These are phyloP conservation scores for Ptilodon capucinus DNA, from an alignment of 2,888 invertebrate species.

Conservation along the genomic window DNA sequence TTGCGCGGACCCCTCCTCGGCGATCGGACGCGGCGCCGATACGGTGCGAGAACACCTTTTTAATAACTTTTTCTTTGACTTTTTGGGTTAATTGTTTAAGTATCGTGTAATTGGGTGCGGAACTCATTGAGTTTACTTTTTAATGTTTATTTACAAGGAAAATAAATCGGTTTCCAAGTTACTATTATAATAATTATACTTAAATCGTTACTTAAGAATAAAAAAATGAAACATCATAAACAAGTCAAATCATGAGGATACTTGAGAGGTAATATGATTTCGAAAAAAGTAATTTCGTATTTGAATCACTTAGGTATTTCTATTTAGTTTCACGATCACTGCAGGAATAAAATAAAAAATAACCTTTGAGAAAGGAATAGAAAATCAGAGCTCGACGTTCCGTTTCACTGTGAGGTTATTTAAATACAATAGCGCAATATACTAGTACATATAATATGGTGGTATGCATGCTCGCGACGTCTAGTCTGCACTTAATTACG, in stretches of 20 bases:
- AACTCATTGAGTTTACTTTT: neutral
- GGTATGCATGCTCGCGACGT: slow-evolving; percentile 1
- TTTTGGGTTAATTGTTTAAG: neutral
- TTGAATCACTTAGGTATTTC: neutral
- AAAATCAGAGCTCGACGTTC: neutral
- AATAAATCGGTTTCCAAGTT: too few relatives aligned
- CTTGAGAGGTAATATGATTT: too few relatives aligned
- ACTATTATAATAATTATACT: too few relatives aligned
- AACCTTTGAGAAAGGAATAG: neutral
- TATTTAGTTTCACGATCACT: neutral
- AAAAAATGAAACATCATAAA: too few relatives aligned
- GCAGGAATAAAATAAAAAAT: too few relatives aligned
- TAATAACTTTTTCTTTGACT: neutral
- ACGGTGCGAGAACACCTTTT: slow-evolving; percentile 8
- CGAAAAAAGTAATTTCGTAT: too few relatives aligned
- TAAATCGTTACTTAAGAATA: too few relatives aligned
- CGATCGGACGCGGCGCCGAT: neutral
- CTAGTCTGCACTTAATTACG: slow-evolving; percentile 10
- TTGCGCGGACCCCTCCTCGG: neutral
- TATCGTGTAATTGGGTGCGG: neutral
- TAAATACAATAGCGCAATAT: neutral
- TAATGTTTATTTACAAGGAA: neutral
- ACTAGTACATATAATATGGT: neutral
- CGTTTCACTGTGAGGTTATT: neutral
- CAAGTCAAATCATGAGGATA: too few relatives aligned